Evolutionary conservation across 1,140 invertebrate species (phyloP).

Genomic region (Drosophila lacertosa): DNA sequence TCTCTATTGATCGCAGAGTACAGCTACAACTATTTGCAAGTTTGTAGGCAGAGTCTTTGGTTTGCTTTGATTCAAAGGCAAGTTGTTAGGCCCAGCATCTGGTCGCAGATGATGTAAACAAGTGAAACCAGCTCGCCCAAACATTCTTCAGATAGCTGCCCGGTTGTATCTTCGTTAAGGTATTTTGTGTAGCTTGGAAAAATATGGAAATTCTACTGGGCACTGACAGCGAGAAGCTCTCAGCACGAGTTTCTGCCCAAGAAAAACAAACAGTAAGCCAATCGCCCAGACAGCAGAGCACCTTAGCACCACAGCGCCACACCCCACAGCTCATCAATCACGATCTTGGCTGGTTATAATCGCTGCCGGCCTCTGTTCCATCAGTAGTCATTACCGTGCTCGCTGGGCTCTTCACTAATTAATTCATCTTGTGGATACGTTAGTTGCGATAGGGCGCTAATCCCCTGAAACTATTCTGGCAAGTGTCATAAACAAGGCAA

Average conservation of each 20-base stretch:
- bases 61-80: conserved; percentile 70
- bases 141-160: conserved; percentile 78
- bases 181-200: conserved; percentile 5
- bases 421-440: conserved; percentile 43
- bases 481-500: conserved; percentile 67
- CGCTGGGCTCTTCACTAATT: conserved; percentile 40
- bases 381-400: conserved; percentile 29
- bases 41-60: conserved; percentile 9
- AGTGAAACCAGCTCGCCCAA: conserved; percentile 84
- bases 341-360: conserved; percentile 34
- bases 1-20: too few species aligned
- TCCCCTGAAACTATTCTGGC: conserved; percentile 52
- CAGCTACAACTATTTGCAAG: too few species aligned
- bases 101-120: conserved; percentile 54
- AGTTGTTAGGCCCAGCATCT: conserved; percentile 43
- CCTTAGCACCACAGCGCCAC: background rate
- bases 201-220: conserved; percentile 36
- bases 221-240: conserved; percentile 10
- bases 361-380: conserved; percentile 16
- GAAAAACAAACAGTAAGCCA: conserved; percentile 30
- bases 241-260: conserved; percentile 7
- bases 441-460: conserved; percentile 43
- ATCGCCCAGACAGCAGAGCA: conserved; percentile 1
- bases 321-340: conserved; percentile 47
- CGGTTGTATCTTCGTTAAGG: conserved; percentile 30